phyloP scores from a whole-genome alignment of 2,888 invertebrate species.

The Pyrrhia umbra region DNA sequence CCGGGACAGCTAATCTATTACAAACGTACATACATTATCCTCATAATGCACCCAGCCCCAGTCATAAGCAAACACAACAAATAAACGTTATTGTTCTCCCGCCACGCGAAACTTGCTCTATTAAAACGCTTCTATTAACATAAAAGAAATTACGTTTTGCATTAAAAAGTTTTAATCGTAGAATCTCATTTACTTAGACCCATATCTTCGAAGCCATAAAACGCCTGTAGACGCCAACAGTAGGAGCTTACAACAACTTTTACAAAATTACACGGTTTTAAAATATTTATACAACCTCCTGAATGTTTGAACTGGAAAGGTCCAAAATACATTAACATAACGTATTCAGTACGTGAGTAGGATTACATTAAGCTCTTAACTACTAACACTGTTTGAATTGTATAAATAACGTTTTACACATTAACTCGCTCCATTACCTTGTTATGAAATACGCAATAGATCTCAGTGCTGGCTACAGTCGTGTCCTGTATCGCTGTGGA shows the following conservation, averaged over 20 bases:
- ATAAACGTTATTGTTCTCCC: slow-evolving; percentile 28
- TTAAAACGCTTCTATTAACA: slow-evolving; percentile 11
- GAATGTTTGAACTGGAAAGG: slow-evolving; percentile 34
- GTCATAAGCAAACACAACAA: slow-evolving; percentile 17
- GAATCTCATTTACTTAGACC: slow-evolving; percentile 1
- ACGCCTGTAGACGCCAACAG: slow-evolving; percentile 7
- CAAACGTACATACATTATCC: slow-evolving; percentile 37
- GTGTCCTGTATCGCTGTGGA: slow-evolving; percentile 28
- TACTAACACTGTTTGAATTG: slow-evolving; percentile 44
- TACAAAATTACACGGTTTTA: slow-evolving; percentile 33
- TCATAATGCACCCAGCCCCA: slow-evolving; percentile 24
- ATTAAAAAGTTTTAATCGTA: slow-evolving; percentile 1
- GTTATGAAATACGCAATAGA: slow-evolving; percentile 25
- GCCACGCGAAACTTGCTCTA: not conserved
- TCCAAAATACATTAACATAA: slow-evolving; percentile 47
- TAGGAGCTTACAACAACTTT: slow-evolving; percentile 35
- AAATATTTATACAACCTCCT: slow-evolving; percentile 42
- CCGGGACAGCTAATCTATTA: slow-evolving; percentile 49
- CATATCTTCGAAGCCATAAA: slow-evolving; percentile 14
- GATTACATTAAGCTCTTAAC: slow-evolving; percentile 51
- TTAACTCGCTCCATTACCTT: slow-evolving; percentile 45
- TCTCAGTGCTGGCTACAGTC: slow-evolving; percentile 10
- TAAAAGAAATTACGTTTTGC: slow-evolving; percentile 6
- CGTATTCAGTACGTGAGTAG: slow-evolving; percentile 49
- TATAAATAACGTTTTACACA: slow-evolving; percentile 45